Evolutionary conservation across 2,888 invertebrate genomes (phyloP).

Genomic region (Calliopum simillimum): DNA sequence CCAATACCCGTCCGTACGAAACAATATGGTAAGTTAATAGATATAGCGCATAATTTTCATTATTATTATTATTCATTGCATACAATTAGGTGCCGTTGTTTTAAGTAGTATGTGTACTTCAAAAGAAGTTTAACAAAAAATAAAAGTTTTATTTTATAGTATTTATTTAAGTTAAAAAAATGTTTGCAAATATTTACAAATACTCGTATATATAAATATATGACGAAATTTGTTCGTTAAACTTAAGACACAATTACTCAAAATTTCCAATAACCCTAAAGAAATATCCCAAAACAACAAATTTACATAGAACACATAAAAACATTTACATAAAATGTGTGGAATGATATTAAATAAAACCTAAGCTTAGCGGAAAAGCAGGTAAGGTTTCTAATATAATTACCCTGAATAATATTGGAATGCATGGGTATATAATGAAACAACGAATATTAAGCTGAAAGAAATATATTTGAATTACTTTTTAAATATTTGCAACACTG

Average conservation of each 20-base stretch:
- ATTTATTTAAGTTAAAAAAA: conserved; percentile 21
- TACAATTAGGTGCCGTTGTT: conserved; percentile 18
- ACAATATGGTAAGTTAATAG: conserved; percentile 90
- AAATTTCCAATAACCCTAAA: not conserved
- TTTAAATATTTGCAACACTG: too few relatives aligned
- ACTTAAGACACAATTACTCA: not conserved
- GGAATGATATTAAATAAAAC: too few relatives aligned
- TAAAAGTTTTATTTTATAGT: conserved; percentile 11
- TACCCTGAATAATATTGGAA: too few relatives aligned
- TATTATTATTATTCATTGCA: conserved; percentile 15
- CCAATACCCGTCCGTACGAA: conserved; percentile 94
- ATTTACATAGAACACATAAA: too few relatives aligned
- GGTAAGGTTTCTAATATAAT: not conserved
- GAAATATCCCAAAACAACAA: too few relatives aligned
- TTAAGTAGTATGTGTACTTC: not conserved
- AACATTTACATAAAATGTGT: not conserved
- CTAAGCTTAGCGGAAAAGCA: not conserved
- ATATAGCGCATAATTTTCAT: not conserved
- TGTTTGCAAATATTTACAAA: conserved; percentile 28
- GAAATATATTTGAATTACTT: too few relatives aligned
- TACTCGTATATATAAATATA: not conserved
- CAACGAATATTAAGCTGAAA: too few relatives aligned
- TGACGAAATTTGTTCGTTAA: too few relatives aligned
- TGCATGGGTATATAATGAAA: too few relatives aligned
- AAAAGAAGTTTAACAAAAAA: conserved; percentile 17